phyloP scores from a whole-genome alignment of 2,888 invertebrate species.

The Dolichopus griseipennis region DNA sequence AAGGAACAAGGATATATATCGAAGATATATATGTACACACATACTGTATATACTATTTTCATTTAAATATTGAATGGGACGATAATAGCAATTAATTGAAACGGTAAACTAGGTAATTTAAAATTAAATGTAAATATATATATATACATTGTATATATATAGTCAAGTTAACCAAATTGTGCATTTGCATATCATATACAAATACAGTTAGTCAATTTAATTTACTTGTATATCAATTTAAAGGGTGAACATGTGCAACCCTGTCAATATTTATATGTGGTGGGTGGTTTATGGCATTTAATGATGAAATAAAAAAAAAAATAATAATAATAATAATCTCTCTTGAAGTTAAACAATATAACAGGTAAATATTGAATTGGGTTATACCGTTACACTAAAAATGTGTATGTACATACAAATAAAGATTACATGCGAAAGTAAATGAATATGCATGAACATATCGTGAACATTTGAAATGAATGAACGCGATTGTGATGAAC shows the following conservation, averaged over 20 bases:
- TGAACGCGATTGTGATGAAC: no score
- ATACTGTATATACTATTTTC: background rate
- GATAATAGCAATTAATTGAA: background rate
- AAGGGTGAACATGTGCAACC: slow-evolving; percentile 3
- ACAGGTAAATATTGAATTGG: slow-evolving; percentile 4
- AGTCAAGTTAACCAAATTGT: no score
- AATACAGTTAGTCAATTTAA: no score
- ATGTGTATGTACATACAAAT: no score
- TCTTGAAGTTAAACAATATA: background rate
- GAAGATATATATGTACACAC: background rate
- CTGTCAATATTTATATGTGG: background rate
- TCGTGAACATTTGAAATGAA: no score
- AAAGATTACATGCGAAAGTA: no score
- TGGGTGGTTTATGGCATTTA: background rate
- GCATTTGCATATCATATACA: no score
- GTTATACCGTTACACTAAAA: background rate
- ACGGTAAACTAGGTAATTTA: background rate
- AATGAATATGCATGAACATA: no score
- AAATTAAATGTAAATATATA: background rate
- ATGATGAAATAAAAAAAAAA: background rate
- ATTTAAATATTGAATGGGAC: background rate
- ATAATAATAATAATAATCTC: background rate
- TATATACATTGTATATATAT: no score
- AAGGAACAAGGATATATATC: no score
- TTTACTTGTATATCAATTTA: no score